These are phyloP conservation scores for Anneissia japonica DNA, from an alignment of 35 echinoderm and acorn worm species.

Conservation along the genomic window DNA sequence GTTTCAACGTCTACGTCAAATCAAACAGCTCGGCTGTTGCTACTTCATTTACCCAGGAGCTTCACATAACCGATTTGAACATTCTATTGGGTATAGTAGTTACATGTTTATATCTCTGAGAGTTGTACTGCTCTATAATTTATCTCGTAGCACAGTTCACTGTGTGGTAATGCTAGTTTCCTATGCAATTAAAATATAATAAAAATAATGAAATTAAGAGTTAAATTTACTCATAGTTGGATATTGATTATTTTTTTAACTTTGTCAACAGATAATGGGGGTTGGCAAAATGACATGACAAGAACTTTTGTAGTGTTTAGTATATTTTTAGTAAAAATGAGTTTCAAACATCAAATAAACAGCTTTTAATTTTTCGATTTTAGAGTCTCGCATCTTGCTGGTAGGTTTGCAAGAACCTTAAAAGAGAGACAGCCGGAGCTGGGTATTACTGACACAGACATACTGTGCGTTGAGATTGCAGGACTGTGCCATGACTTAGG, in stretches of 20 bases:
- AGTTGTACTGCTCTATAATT: neutral
- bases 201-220: neutral
- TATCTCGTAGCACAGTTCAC: neutral
- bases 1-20: conserved; percentile 24
- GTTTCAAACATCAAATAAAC: too few relatives aligned
- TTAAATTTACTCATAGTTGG: too few relatives aligned
- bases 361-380: neutral
- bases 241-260: too few relatives aligned
- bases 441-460: conserved; percentile 4
- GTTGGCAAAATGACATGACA: too few relatives aligned
- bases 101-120: neutral
- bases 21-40: conserved; percentile 34
- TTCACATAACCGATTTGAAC: conserved; percentile 35
- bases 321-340: too few relatives aligned
- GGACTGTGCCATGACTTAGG: conserved; percentile 43
- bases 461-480: conserved; percentile 29
- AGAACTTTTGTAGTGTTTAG: too few relatives aligned
- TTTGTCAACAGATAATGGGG: too few relatives aligned
- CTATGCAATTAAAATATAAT: neutral
- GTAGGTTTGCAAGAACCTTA: neutral
- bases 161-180: neutral
- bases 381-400: conserved; percentile 35
- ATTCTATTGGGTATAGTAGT: conserved; percentile 26
- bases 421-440: neutral
- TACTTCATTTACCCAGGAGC: conserved; percentile 28